phyloP scores from a whole-genome alignment of 2,113 vertebrate genomes.

The Oophaga pumilio region DNA sequence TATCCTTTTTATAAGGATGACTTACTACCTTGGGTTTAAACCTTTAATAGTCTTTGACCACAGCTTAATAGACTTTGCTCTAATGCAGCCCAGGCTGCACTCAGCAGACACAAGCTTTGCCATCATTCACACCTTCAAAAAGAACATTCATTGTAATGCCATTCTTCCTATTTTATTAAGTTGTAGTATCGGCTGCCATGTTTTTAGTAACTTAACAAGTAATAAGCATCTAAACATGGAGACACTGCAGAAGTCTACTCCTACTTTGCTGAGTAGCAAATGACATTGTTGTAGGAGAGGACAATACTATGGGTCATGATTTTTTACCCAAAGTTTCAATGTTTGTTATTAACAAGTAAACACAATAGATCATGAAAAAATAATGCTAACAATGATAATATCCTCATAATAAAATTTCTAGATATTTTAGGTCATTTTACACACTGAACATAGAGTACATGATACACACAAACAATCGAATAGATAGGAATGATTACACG shows the following conservation, averaged over 20 bases:
- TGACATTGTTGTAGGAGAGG: background rate
- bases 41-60: too few species aligned
- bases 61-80: background rate
- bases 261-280: constrained; percentile 60
- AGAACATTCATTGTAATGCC: background rate
- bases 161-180: background rate
- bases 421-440: background rate
- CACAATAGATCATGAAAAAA: background rate
- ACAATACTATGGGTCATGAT: too few species aligned
- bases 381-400: background rate
- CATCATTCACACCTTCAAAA: background rate
- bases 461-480: background rate
- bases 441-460: background rate
- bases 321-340: background rate
- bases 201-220: background rate
- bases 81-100: constrained; percentile 4
- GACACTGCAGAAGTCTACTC: constrained; percentile 18
- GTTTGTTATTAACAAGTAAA: background rate
- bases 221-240: background rate
- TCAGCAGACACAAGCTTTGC: background rate
- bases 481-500: background rate
- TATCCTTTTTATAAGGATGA: too few species aligned
- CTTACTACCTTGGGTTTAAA: too few species aligned
- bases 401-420: background rate
- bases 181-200: background rate